phyloP scores from a whole-genome alignment of 2,113 vertebrate species.

The Daubentonia madagascariensis region DNA sequence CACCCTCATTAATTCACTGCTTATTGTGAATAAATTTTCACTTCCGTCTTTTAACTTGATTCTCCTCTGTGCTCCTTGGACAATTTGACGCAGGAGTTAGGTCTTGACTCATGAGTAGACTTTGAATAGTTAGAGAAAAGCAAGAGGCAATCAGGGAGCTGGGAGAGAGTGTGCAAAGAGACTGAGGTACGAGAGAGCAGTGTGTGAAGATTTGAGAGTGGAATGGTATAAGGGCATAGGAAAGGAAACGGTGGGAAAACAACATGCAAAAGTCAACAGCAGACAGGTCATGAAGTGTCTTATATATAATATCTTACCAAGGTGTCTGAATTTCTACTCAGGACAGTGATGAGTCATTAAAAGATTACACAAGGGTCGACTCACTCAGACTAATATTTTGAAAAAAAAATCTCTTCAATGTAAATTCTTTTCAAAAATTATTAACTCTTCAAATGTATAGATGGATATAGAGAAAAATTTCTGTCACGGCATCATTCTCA shows the following conservation, averaged over 20 bases:
- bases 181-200: background rate
- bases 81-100: background rate
- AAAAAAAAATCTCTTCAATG: background rate
- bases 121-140: background rate
- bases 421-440: background rate
- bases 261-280: background rate
- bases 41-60: background rate
- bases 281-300: background rate
- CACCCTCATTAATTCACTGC: background rate
- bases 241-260: background rate
- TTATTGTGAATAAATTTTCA: background rate
- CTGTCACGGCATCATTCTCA: background rate
- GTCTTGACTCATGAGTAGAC: background rate
- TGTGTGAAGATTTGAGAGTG: background rate
- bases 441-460: background rate
- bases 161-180: background rate
- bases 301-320: background rate
- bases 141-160: background rate
- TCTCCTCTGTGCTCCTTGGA: background rate
- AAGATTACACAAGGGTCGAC: background rate
- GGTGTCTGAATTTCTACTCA: background rate
- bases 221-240: background rate
- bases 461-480: background rate
- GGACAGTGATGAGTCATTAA: background rate
- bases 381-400: slow-evolving; percentile 4